phyloP scores from a whole-genome alignment of 2,888 invertebrate species.

The Boloria selene region DNA sequence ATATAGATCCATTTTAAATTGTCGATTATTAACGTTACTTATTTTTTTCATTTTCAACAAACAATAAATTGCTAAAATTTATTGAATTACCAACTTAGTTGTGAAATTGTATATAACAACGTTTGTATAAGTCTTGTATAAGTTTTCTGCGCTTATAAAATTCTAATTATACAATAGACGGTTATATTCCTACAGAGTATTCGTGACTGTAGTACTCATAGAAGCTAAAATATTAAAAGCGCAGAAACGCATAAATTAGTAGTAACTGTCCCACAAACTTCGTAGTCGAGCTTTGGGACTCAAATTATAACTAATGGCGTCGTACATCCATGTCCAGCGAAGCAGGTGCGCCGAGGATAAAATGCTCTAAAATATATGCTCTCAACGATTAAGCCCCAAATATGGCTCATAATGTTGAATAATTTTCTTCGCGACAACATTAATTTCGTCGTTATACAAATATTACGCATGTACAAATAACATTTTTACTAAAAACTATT shows the following conservation, averaged over 20 bases:
- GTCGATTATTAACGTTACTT: too few species aligned
- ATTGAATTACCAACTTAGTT: too few species aligned
- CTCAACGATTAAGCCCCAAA: conserved; percentile 23
- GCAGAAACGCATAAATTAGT: conserved; percentile 17
- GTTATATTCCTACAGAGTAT: background rate
- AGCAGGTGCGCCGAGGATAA: conserved; percentile 43
- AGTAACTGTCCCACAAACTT: conserved; percentile 27
- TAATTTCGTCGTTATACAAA: background rate
- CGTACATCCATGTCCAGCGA: conserved; percentile 51
- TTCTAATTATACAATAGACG: too few species aligned
- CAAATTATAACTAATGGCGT: conserved; percentile 65
- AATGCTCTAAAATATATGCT: conserved; percentile 30
- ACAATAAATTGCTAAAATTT: too few species aligned
- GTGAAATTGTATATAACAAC: too few species aligned
- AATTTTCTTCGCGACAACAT: conserved; percentile 6
- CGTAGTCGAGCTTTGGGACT: conserved; percentile 44
- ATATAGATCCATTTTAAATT: too few species aligned
- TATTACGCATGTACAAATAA: too few species aligned
- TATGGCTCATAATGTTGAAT: conserved; percentile 14
- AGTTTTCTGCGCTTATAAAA: too few species aligned
- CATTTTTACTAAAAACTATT: too few species aligned
- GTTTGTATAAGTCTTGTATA: too few species aligned
- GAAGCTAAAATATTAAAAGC: background rate
- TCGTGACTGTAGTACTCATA: conserved; percentile 1
- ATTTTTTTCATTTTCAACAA: too few species aligned